Evolutionary conservation across 92 coral and sea anemone species (phyloP).

Genomic region (Umimayanthus kanabou): DNA sequence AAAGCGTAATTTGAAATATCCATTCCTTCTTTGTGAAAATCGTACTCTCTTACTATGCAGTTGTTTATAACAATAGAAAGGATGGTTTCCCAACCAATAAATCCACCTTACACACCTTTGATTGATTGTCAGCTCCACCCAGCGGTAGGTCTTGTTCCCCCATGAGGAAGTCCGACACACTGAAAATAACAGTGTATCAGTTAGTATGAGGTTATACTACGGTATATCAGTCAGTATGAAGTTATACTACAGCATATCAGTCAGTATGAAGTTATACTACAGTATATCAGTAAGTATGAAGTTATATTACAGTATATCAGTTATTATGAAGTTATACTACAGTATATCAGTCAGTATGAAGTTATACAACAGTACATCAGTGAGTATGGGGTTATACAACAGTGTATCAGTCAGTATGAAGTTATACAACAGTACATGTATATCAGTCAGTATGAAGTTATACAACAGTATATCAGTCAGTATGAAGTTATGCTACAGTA

Average conservation of each 20-base stretch:
- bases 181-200: constrained; percentile 18
- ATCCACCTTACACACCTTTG: not conserved
- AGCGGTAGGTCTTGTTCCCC: constrained; percentile 90
- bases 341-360: too few species aligned
- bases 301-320: not conserved
- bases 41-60: not conserved
- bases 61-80: too few species aligned
- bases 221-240: not conserved
- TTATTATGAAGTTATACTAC: too few species aligned
- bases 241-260: not conserved
- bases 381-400: not conserved
- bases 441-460: not conserved
- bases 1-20: not conserved
- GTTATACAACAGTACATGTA: not conserved
- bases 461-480: not conserved
- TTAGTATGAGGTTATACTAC: not conserved
- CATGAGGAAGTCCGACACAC: constrained; percentile 99
- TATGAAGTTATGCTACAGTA: not conserved
- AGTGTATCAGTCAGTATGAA: not conserved
- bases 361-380: not conserved
- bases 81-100: not conserved
- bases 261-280: not conserved
- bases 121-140: constrained; percentile 43
- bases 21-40: not conserved
- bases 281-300: not conserved